phyloP scores from a whole-genome alignment of 2,797 vertebrate species.

The Vipera ursinii region DNA sequence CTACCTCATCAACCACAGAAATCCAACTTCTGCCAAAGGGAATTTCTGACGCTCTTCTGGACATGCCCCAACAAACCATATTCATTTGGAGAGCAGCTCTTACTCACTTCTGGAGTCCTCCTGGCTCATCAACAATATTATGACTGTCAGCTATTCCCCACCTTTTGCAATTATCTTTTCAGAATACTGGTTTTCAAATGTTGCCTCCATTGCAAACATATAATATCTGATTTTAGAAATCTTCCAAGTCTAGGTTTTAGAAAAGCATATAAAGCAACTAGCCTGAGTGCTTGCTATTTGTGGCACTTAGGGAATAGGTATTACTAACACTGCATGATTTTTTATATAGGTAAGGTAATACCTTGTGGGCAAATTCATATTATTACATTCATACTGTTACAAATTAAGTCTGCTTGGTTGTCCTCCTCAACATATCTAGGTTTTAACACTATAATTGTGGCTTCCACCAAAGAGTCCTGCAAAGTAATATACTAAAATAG shows the following conservation, averaged over 20 bases:
- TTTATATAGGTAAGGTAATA: background rate
- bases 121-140: background rate
- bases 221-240: background rate
- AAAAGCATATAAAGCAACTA: background rate
- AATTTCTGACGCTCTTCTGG: background rate
- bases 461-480: background rate
- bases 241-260: background rate
- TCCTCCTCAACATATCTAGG: background rate
- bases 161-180: slow-evolving; percentile 4
- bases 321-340: background rate
- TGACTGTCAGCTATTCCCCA: background rate
- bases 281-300: background rate
- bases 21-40: slow-evolving; percentile 15
- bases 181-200: background rate
- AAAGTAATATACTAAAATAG: background rate
- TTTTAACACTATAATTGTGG: background rate
- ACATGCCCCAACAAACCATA: background rate
- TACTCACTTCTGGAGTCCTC: background rate
- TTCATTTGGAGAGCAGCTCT: background rate
- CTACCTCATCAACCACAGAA: background rate
- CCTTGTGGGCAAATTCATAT: background rate
- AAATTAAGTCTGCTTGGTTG: background rate
- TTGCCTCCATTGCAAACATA: background rate
- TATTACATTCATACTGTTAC: background rate
- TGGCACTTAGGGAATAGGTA: background rate